Evolutionary conservation across 2,797 vertebrate species (phyloP), one percentile per base, ranked within the genome.

Genomic region (Sorex maritimensis): DNA sequence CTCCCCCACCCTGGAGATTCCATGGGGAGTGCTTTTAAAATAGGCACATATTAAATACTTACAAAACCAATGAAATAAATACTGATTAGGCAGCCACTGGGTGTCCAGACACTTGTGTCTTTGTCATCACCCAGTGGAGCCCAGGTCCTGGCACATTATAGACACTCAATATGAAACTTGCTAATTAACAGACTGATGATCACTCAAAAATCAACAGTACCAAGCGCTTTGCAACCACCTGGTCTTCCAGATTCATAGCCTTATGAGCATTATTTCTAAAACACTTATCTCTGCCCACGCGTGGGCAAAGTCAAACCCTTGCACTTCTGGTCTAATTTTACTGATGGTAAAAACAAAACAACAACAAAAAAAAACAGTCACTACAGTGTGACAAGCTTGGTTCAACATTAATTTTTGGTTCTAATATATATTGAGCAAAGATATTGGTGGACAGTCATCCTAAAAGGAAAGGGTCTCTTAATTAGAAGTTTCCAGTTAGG

Each of bases 21-120:
- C 30, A 90, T 21, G 8, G 30, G 92, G 90, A 95, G 2, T 68
- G 67, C 88, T 90, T 91, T 90, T 65, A 58, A 81, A 46, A 34
- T 17, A 28, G 49, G n/a, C 26, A 69, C 7, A 74, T 58, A 58
- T 82, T 72, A 86, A 9, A 41, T 21, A 24, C 63, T 61, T 61
- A 23, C 17, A 61, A 61, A 61, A 23, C 14, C 28, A 85, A 65
- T n/a, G 58, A 68, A 90, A 13, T 81, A 87, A 83, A 52, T 41
- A 79, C 14, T 52, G 49, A 89, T 79, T 19, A 34, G 41, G 17
- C 34, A 49, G 5, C n/a, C 63, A 41, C 0, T 23, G 58, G 58
- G 65, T 67, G 24, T 63, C 61, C 15, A 68, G 49, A 75, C 63
- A 28, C 21, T 87, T 38, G 38, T 46, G 46, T 85, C 74, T 85